phyloP scores from a whole-genome alignment of 2,888 invertebrate genomes.

The Leucania comma region DNA sequence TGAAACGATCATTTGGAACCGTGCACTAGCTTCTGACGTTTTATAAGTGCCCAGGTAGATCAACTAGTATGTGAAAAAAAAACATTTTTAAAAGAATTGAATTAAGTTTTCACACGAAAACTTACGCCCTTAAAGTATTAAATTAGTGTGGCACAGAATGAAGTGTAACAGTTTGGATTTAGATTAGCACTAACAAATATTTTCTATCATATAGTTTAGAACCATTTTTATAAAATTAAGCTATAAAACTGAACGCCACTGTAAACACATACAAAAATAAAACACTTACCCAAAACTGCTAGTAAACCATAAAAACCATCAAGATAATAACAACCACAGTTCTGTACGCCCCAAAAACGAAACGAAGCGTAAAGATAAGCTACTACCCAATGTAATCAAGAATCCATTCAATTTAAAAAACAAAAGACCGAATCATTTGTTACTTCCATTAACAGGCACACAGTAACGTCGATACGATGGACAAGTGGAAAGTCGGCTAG shows the following conservation, averaged over 20 bases:
- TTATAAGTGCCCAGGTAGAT: too few species aligned
- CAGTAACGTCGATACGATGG: slow-evolving; percentile 58
- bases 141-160: too few species aligned
- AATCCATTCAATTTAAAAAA: slow-evolving; percentile 62
- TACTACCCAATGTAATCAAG: slow-evolving; percentile 63
- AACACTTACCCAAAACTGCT: slow-evolving; percentile 23
- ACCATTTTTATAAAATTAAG: not conserved
- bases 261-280: slow-evolving; percentile 6
- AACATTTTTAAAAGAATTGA: too few species aligned
- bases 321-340: slow-evolving; percentile 45
- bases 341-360: slow-evolving; percentile 49
- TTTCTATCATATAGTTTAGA: not conserved
- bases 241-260: too few species aligned
- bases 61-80: too few species aligned
- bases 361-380: slow-evolving; percentile 59
- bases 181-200: too few species aligned
- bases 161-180: too few species aligned
- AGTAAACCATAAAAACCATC: slow-evolving; percentile 40
- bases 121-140: too few species aligned
- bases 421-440: slow-evolving; percentile 63
- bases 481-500: slow-evolving; percentile 46
- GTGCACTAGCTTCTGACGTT: too few species aligned
- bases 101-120: too few species aligned
- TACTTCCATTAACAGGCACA: slow-evolving; percentile 58
- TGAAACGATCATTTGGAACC: too few species aligned